Evolutionary conservation across 2,797 vertebrate species (phyloP).

Genomic region (Semaprochilodus insignis): DNA sequence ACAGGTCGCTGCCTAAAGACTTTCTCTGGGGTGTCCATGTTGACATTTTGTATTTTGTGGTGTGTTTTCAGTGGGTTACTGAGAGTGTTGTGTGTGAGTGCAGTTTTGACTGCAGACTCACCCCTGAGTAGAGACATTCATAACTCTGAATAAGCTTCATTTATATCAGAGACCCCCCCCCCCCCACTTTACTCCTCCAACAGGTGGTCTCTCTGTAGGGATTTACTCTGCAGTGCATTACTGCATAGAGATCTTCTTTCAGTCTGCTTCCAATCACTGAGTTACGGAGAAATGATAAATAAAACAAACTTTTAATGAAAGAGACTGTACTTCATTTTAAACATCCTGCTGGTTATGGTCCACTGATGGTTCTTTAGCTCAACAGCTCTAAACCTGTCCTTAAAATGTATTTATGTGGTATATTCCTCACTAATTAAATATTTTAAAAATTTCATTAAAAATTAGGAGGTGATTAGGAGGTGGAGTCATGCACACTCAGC

Average conservation of each 20-base stretch:
- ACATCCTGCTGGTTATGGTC: background rate
- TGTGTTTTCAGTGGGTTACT: background rate
- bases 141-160: slow-evolving; percentile 15
- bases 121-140: slow-evolving; percentile 26
- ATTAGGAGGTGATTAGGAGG: too few relatives aligned
- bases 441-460: too few relatives aligned
- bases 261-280: background rate
- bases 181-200: background rate
- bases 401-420: too few relatives aligned
- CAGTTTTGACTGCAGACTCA: background rate
- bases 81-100: background rate
- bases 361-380: too few relatives aligned
- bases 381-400: too few relatives aligned
- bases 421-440: too few relatives aligned
- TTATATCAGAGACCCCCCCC: background rate
- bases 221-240: background rate
- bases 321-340: background rate
- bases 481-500: too few relatives aligned
- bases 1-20: background rate
- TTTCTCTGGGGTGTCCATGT: background rate
- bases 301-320: background rate
- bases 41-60: background rate
- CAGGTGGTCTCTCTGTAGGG: slow-evolving; percentile 11
- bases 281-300: background rate
- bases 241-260: background rate